Base-by-base conservation (phyloP, 2,888 invertebrate genomes). In the Cerastoderma edule region DNA sequence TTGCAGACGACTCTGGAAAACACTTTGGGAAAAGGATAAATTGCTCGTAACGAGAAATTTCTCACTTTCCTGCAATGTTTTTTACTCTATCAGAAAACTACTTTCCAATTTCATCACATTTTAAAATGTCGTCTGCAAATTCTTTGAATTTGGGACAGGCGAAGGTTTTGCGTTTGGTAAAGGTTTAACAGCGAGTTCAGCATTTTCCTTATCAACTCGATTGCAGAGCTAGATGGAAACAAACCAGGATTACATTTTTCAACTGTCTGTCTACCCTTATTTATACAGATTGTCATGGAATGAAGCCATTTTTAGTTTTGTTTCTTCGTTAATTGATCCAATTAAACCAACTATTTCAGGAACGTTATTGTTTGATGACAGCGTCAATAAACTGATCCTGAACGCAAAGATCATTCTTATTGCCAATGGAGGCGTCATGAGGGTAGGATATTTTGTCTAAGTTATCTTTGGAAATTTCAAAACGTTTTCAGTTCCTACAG, bases 371-470 rank as follows among this genome's bases (percentile, higher is more conserved):
- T 91, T 91, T 87, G 91, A 91, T 65, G 86, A 88, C 27, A 73
- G 60, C 50, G 85, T 88, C 48, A 65, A 91, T 1, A 87, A 87
- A 44, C 82, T 92, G n/a, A 83, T 87, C 33, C 83, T 92, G 24
- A 83, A 88, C 8, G 84, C 90, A 28, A 86, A 91, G 60, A 88
- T 83, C 64, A 90, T 92, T 16, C 82, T 92, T 8, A 89, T 91
- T 19, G 86, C 84, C 6, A 85, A 89, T 44, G 89, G 89, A n/a
- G 91, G 91, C 32, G 35, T 64, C 0, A 73, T 91, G 5, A 85
- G 89, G 89, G 91, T 89, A 78, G 44, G 13, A 32, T 5, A 50
- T 28, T 8, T 13, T 10, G 22, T n/a, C n/a, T 2, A 24, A 24
- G 10, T 13, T 28, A 16, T 8, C 10, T 16, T 39, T 57, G 6